A percentile compares a stretch with the other conserved stretches of the same genome.
Evolutionary conservation across 2,888 invertebrate genomes (phyloP).

Genomic region (Spatulosminthurus flaviceps): DNA sequence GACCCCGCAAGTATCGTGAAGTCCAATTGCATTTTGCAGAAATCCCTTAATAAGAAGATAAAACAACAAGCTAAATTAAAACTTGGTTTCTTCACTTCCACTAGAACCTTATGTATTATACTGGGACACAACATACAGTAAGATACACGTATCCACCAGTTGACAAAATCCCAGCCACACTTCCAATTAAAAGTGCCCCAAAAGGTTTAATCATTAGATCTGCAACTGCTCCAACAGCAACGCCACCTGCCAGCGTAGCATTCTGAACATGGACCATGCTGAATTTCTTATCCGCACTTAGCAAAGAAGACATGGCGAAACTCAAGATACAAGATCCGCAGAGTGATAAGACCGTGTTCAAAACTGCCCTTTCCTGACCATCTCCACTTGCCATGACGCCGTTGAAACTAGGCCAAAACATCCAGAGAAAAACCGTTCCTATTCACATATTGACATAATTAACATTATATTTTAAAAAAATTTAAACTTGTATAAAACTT

Average conservation of each 20-base stretch:
- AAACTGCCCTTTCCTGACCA: conserved; percentile 83
- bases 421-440: conserved; percentile 94
- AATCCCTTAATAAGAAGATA: conserved; percentile 70
- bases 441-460: conserved; percentile 51
- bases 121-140: conserved; percentile 65
- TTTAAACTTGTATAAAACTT: too few relatives aligned
- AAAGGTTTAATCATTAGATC: conserved; percentile 80
- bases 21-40: conserved; percentile 70
- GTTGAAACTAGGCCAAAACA: conserved; percentile 98
- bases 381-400: conserved; percentile 75
- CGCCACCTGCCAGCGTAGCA: conserved; percentile 82
- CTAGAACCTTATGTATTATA: neutral
- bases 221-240: conserved; percentile 86
- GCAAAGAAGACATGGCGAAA: conserved; percentile 82
- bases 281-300: conserved; percentile 79
- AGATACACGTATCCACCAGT: conserved; percentile 82
- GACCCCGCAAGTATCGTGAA: conserved; percentile 92
- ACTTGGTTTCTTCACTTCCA: neutral
- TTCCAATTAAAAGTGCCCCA: conserved; percentile 83
- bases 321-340: conserved; percentile 82
- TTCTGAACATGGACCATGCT: conserved; percentile 96
- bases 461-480: neutral
- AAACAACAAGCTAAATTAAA: neutral
- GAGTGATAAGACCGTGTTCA: conserved; percentile 92
- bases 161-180: conserved; percentile 79